Evolutionary conservation across 2,888 invertebrate genomes (phyloP).

Genomic region (Phengaris alcon): DNA sequence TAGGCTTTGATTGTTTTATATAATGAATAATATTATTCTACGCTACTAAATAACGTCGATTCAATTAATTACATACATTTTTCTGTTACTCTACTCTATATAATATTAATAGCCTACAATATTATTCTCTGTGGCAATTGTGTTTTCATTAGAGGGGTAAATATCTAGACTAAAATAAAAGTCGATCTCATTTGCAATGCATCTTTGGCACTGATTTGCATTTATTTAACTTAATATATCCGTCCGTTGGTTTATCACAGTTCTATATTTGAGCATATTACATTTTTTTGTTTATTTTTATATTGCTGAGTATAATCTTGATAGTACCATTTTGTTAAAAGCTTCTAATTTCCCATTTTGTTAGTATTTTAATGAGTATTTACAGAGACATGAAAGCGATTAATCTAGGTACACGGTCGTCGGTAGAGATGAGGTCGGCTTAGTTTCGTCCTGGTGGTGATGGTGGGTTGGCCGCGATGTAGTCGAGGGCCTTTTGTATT

Average conservation of each 20-base stretch:
- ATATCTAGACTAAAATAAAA: slow-evolving; percentile 37
- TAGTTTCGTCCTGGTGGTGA: slow-evolving; percentile 59
- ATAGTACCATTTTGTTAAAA: slow-evolving; percentile 53
- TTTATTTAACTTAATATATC: slow-evolving; percentile 64
- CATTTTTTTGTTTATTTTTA: slow-evolving; percentile 62
- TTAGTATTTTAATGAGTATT: slow-evolving; percentile 40
- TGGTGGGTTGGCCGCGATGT: slow-evolving; percentile 82
- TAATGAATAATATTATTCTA: slow-evolving; percentile 14
- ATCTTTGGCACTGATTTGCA: slow-evolving; percentile 75
- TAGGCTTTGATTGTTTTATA: slow-evolving; percentile 12
- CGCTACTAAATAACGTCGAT: background rate
- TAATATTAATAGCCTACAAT: no score
- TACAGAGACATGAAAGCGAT: slow-evolving; percentile 54
- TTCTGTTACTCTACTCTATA: background rate
- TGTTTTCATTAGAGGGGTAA: no score
- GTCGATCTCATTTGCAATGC: slow-evolving; percentile 60
- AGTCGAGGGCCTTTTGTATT: slow-evolving; percentile 86
- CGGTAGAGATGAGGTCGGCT: slow-evolving; percentile 34
- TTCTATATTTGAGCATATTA: slow-evolving; percentile 62
- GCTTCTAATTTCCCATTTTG: slow-evolving; percentile 40
- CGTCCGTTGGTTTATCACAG: slow-evolving; percentile 73
- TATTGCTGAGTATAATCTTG: slow-evolving; percentile 53
- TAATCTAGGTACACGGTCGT: slow-evolving; percentile 33
- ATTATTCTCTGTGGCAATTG: no score
- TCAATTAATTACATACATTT: background rate